phyloP scores from a whole-genome alignment of 2,888 invertebrate species.

The Zele albiditarsus region DNA sequence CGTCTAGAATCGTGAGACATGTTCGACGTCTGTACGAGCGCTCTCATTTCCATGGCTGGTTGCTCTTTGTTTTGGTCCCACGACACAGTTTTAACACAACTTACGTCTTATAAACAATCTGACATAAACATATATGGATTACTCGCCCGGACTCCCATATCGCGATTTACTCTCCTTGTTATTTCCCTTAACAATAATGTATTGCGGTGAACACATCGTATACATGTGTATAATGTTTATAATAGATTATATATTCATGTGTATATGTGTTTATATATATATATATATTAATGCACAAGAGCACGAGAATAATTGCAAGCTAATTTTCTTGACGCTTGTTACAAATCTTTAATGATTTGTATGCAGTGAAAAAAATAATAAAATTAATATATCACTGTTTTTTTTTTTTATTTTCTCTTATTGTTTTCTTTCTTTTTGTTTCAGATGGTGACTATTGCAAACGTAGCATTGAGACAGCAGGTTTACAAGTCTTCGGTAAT shows the following conservation, averaged over 20 bases:
- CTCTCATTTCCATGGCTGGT: slow-evolving; percentile 52
- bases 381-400: background rate
- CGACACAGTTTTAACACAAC: slow-evolving; percentile 51
- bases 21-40: slow-evolving; percentile 55
- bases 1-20: slow-evolving; percentile 59
- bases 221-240: background rate
- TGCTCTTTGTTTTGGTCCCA: slow-evolving; percentile 57
- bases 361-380: background rate
- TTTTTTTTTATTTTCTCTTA: background rate
- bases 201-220: background rate
- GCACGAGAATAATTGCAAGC: slow-evolving; percentile 6
- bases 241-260: no score
- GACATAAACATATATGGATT: slow-evolving; percentile 20
- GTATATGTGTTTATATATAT: background rate
- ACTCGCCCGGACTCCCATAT: slow-evolving; percentile 5
- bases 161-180: slow-evolving; percentile 24
- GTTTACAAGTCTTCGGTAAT: slow-evolving; percentile 85
- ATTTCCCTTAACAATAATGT: slow-evolving; percentile 22
- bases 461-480: slow-evolving; percentile 90
- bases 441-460: slow-evolving; percentile 89
- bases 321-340: slow-evolving; percentile 19
- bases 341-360: slow-evolving; percentile 4
- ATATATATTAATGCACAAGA: background rate
- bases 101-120: slow-evolving; percentile 21
- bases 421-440: slow-evolving; percentile 47